Evolutionary conservation across 2,888 invertebrate genomes (phyloP).

Genomic region (Eurytoma californica): DNA sequence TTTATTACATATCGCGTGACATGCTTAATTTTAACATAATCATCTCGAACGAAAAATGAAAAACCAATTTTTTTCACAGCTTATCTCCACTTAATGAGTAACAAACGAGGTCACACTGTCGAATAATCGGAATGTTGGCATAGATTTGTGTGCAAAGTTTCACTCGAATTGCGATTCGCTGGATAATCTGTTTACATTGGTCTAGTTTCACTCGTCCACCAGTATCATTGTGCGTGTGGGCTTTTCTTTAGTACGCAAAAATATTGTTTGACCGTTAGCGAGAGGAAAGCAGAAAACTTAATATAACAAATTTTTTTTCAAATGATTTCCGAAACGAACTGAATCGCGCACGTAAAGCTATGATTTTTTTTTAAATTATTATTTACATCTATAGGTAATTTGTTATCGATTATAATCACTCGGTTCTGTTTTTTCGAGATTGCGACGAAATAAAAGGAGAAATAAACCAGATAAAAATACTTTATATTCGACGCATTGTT

Average conservation of each 20-base stretch:
- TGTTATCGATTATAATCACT: conserved; percentile 1
- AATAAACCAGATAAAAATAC: conserved; percentile 1
- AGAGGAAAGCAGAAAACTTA: not conserved
- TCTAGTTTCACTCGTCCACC: conserved; percentile 20
- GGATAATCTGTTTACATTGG: not conserved
- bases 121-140: conserved; percentile 49
- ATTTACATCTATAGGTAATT: not conserved
- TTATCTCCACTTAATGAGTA: conserved; percentile 21
- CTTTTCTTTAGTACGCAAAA: conserved; percentile 22
- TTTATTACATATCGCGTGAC: not conserved
- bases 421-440: not conserved
- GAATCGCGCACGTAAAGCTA: no score
- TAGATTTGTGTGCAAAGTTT: conserved; percentile 8
- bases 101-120: conserved; percentile 26
- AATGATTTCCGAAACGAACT: no score
- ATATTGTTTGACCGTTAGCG: not conserved
- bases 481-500: conserved; percentile 14
- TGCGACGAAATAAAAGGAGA: not conserved
- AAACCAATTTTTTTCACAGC: not conserved
- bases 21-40: not conserved
- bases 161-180: conserved; percentile 12
- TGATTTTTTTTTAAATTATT: conserved; percentile 2
- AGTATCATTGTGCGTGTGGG: conserved; percentile 47
- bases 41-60: no score
- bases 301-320: no score